Percentiles rank a stretch among this genome's conserved stretches.
Conservation (phyloP, 1,140 invertebrate species). For the Formica selysi region DNA sequence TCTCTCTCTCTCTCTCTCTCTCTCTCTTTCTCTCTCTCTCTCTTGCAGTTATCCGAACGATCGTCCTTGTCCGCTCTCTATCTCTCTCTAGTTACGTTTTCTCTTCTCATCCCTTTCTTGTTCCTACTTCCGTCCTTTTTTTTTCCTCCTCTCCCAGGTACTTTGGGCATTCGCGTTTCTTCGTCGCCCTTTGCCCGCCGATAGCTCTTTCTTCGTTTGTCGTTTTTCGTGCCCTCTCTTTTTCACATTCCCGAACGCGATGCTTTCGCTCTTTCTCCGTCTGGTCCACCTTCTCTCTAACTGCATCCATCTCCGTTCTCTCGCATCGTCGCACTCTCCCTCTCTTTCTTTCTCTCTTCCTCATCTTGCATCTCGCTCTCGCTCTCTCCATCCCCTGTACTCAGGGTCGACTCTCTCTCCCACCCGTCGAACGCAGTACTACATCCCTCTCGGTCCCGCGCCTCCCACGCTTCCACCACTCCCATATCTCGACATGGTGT, state of each 20-base stretch:
- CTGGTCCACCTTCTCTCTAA: neutral
- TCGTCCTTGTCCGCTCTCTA: neutral
- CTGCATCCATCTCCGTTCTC: constrained; percentile 38
- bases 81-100: neutral
- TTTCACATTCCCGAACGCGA: constrained; percentile 15
- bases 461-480: constrained; percentile 74
- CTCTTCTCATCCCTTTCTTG: neutral
- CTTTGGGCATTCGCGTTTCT: constrained; percentile 53
- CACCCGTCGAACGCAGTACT: constrained; percentile 58
- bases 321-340: neutral
- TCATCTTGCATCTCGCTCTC: constrained; percentile 46
- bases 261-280: constrained; percentile 33
- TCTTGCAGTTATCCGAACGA: constrained; percentile 1
- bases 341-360: constrained; percentile 9
- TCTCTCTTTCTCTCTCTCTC: neutral
- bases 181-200: constrained; percentile 29
- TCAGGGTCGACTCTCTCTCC: constrained; percentile 59
- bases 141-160: constrained; percentile 34
- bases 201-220: constrained; percentile 36
- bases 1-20: constrained; percentile 12
- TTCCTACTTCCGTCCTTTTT: constrained; percentile 30
- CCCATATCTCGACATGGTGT: constrained; percentile 77
- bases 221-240: constrained; percentile 11
- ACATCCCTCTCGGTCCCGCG: constrained; percentile 47
- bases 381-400: constrained; percentile 59